Evolutionary conservation across 1,140 invertebrate genomes (phyloP), one percentile per base, ranked within the genome.

Genomic region (Calycopis cecrops): DNA sequence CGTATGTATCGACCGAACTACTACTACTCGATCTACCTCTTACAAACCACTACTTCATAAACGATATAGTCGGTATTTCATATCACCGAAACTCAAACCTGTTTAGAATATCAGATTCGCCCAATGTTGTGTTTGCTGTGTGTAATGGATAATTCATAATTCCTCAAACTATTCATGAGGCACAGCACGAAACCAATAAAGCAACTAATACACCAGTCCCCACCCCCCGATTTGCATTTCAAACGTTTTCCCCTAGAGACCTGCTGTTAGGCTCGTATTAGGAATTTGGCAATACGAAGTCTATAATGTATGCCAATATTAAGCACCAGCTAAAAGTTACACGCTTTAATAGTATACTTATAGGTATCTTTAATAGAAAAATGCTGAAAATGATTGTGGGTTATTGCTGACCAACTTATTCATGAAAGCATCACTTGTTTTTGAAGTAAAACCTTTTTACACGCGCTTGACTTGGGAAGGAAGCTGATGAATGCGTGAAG

Each of bases 211-310:
- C 60, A 73, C 65, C 64, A 66, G 50, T 60, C 63, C 2, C 21
- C 21, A 28, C 21, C 21, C 69, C 67, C 58, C 50, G 76, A 82
- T 82, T 82, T 73, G 75, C 76, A 82, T 79, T 69, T 76, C 76
- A 82, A 82, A 82, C 71, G 71, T 51, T 67, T 66, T 70, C 73
- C 70, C 48, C 40, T 61, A 71, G 71, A 67, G n/a, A 55, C 61
- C 57, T 55, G 54, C 67, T 67, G 66, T 14, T 60, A 48, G 61
- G 59, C 58, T 67, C 66, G 69, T 74, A 63, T 54, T 48, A 58
- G 60, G 59, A 71, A 74, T 73, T 71, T 67, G 60, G 61, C 52
- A 53, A 65, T 69, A 71, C 40, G 40, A 53, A 52, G 35, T 53
- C 6, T 44, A 16, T 44, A 16, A 44, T 28, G 21, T 28, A 44